phyloP scores from a whole-genome alignment of 1,140 invertebrate genomes.

The Hestina assimilis region DNA sequence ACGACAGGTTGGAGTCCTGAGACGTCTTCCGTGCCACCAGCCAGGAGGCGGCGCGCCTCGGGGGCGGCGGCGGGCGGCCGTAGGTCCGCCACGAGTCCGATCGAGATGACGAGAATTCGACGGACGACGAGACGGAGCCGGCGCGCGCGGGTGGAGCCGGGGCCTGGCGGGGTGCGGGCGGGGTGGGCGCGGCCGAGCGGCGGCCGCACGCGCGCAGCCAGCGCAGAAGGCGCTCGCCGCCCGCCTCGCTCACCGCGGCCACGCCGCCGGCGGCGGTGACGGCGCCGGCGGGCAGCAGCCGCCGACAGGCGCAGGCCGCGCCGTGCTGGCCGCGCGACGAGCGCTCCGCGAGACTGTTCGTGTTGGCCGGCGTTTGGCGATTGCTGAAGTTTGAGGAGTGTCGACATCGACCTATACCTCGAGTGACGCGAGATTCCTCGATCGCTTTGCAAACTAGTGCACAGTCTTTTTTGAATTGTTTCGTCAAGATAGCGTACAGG shows the following conservation, averaged over 20 bases:
- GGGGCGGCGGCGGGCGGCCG: constrained; percentile 87
- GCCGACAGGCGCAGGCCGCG: constrained; percentile 85
- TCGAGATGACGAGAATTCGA: constrained; percentile 91
- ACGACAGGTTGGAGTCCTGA: constrained; percentile 93
- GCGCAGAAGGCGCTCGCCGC: constrained; percentile 70
- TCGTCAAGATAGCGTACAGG: constrained; percentile 97
- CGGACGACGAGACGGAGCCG: constrained; percentile 91
- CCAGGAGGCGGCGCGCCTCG: constrained; percentile 90
- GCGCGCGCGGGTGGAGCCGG: constrained; percentile 84
- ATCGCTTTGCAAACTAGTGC: constrained; percentile 96
- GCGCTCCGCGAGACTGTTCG: constrained; percentile 89
- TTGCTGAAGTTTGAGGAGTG: constrained; percentile 95
- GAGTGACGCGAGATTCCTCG: constrained; percentile 93
- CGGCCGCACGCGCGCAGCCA: constrained; percentile 59
- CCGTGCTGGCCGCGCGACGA: constrained; percentile 85
- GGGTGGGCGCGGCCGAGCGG: constrained; percentile 62
- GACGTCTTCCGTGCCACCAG: constrained; percentile 92
- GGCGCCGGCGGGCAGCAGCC: constrained; percentile 77
- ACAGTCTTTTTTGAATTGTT: constrained; percentile 99
- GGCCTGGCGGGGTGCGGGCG: constrained; percentile 66
- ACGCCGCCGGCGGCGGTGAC: constrained; percentile 25
- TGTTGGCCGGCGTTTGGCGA: constrained; percentile 91
- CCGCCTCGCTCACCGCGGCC: constrained; percentile 37
- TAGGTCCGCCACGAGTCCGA: constrained; percentile 89
- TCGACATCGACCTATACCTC: constrained; percentile 90